Evolutionary conservation across 1,140 invertebrate species (phyloP).

Genomic region (Cyrtorhinus lividipennis): DNA sequence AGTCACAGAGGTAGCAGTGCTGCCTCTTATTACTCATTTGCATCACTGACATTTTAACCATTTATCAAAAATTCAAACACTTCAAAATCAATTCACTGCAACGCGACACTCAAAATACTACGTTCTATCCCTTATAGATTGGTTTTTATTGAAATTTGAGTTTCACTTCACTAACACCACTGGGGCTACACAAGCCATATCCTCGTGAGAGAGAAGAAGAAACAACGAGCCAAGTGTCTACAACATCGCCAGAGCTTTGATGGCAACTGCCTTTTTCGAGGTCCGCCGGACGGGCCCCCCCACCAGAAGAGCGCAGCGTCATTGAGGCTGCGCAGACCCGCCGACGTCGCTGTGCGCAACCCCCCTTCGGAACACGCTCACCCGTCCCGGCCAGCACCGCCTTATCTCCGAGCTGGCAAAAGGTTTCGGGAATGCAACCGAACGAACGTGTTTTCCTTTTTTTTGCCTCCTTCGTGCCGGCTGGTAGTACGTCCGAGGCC

Average conservation of each 20-base stretch:
- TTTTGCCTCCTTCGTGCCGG: no score
- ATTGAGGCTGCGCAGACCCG: not conserved
- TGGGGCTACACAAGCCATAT: not conserved
- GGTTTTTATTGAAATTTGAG: not conserved
- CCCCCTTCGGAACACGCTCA: no score
- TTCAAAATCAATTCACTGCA: conserved; percentile 8
- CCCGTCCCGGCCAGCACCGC: no score
- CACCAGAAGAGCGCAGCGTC: not conserved
- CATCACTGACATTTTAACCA: conserved; percentile 44
- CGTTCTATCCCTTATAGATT: no score
- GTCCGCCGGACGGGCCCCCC: not conserved
- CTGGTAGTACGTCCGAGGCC: no score
- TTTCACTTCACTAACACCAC: conserved; percentile 1
- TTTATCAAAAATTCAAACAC: conserved; percentile 21
- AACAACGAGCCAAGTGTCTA: not conserved
- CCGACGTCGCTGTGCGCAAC: not conserved
- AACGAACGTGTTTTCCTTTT: no score
- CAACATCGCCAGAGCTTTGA: not conserved
- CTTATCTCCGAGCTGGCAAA: no score
- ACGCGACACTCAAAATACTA: not conserved
- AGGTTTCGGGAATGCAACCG: no score
- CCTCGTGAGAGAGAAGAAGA: not conserved
- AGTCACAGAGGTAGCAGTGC: conserved; percentile 97
- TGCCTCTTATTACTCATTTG: conserved; percentile 59
- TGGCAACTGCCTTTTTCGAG: not conserved